Evolutionary conservation across 1,140 invertebrate genomes (phyloP).

Genomic region (Mamestra configurata): DNA sequence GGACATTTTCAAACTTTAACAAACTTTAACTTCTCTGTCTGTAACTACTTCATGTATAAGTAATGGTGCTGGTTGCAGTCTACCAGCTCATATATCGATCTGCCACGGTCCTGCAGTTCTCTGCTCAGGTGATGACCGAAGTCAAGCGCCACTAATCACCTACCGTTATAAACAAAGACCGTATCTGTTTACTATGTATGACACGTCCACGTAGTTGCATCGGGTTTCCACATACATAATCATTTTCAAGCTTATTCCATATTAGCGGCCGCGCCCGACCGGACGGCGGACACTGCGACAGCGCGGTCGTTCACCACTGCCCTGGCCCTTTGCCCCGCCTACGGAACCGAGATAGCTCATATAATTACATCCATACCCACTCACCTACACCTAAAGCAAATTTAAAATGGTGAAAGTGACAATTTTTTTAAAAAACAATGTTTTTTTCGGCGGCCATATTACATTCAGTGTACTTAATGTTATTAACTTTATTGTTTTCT

Average conservation of each 20-base stretch:
- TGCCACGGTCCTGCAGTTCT: background rate
- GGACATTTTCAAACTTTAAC: too few species aligned
- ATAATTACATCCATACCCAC: constrained; percentile 14
- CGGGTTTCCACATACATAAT: constrained; percentile 48
- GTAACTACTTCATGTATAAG: too few species aligned
- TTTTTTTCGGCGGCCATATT: too few species aligned
- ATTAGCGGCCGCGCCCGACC: constrained; percentile 56
- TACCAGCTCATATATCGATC: too few species aligned
- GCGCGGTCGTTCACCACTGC: constrained; percentile 71
- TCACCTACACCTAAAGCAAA: constrained; percentile 44
- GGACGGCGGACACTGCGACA: constrained; percentile 58
- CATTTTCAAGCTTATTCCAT: constrained; percentile 57
- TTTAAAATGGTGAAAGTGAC: background rate
- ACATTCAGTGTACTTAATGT: too few species aligned
- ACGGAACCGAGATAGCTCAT: constrained; percentile 52
- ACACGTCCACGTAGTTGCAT: constrained; percentile 35
- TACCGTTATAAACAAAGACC: constrained; percentile 37
- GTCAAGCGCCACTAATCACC: background rate
- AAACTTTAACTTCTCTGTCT: too few species aligned
- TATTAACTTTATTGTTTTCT: too few species aligned
- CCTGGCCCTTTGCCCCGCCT: constrained; percentile 66
- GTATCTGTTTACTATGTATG: constrained; percentile 31
- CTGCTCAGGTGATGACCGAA: background rate
- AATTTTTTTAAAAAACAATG: too few species aligned
- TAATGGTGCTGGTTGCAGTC: too few species aligned